These are phyloP conservation scores for Sciurus vulgaris DNA, from an alignment of 2,797 vertebrate species.

Conservation along the genomic window DNA sequence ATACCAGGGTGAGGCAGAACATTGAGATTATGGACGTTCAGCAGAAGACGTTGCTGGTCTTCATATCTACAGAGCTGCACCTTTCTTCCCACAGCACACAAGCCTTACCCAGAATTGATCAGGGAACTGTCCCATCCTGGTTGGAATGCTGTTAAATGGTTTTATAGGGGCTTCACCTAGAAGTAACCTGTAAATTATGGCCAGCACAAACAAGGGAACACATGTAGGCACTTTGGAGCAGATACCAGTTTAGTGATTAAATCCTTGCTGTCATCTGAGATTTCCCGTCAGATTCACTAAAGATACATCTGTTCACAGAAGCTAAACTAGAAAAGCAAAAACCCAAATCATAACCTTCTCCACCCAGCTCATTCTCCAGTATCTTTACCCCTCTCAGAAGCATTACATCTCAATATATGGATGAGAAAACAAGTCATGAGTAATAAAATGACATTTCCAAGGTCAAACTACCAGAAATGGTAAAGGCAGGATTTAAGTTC, in stretches of 20 bases:
- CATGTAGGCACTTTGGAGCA: neutral
- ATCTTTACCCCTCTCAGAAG: neutral
- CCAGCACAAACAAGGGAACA: neutral
- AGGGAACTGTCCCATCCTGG: neutral
- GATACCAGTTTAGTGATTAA: neutral
- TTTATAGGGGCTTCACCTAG: conserved; percentile 38
- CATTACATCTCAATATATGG: neutral
- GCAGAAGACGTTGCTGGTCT: neutral
- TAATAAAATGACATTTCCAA: neutral
- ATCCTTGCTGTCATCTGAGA: neutral
- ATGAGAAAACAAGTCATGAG: neutral
- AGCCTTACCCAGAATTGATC: neutral
- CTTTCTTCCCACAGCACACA: neutral
- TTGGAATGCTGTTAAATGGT: neutral
- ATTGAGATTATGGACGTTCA: neutral
- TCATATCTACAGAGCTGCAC: neutral
- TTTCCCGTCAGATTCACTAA: neutral
- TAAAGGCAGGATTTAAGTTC: neutral
- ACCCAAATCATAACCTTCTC: neutral
- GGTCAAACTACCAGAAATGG: neutral
- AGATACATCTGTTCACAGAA: neutral
- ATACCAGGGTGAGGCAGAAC: neutral
- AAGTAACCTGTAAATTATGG: neutral
- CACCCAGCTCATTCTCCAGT: neutral
- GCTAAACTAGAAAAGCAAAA: neutral